phyloP scores from a whole-genome alignment of 1,140 invertebrate genomes.

The Panagrolaimus sp. region DNA sequence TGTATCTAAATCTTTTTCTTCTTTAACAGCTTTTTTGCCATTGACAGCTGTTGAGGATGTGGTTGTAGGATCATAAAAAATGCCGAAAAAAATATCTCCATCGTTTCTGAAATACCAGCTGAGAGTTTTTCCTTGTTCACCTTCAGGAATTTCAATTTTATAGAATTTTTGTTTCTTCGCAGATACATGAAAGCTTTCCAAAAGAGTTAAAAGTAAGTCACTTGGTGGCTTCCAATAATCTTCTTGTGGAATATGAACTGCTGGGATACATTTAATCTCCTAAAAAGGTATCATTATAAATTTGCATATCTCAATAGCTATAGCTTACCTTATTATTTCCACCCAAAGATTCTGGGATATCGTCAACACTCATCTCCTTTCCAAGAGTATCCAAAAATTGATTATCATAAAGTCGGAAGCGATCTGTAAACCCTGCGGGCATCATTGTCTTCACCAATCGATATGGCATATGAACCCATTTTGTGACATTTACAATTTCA shows the following conservation, averaged over 20 bases:
- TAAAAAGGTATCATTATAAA: conserved; percentile 22
- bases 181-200: conserved; percentile 46
- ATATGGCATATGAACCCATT: conserved; percentile 57
- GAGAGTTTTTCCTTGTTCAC: conserved; percentile 27
- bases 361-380: conserved; percentile 49
- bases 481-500: conserved; percentile 59
- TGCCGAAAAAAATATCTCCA: conserved; percentile 56
- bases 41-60: conserved; percentile 13
- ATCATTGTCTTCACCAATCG: conserved; percentile 52
- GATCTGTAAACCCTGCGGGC: conserved; percentile 57
- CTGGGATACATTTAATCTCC: conserved; percentile 51
- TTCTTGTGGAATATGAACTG: conserved; percentile 31
- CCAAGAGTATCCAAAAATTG: conserved; percentile 47
- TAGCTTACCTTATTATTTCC: conserved; percentile 46
- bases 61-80: conserved; percentile 46
- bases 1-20: conserved; percentile 35
- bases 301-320: neutral
- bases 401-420: conserved; percentile 55
- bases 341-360: conserved; percentile 52
- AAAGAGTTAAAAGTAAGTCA: conserved; percentile 31
- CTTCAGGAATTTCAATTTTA: conserved; percentile 38
- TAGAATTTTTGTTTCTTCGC: conserved; percentile 48
- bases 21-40: conserved; percentile 1
- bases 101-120: conserved; percentile 58
- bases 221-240: conserved; percentile 48